A percentile compares a stretch with the other conserved stretches of the same genome.
Conservation (phyloP, 2,797 vertebrate genomes). For the Falco berigora region DNA sequence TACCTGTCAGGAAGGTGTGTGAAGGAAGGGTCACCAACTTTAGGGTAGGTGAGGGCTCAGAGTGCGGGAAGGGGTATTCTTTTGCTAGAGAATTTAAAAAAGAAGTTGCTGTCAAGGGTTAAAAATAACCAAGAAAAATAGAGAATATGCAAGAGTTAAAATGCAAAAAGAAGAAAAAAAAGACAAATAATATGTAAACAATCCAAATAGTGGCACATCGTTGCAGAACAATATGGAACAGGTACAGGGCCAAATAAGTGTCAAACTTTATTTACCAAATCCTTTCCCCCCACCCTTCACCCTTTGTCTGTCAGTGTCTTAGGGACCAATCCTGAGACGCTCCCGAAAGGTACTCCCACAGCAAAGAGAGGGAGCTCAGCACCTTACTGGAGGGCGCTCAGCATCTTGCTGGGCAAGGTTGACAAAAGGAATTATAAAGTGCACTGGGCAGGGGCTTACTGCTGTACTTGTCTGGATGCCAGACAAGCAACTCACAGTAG, state of each 20-base stretch:
- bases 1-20: constrained; percentile 57
- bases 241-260: not conserved
- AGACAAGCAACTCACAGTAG: not conserved
- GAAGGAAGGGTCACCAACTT: constrained; percentile 58
- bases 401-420: not conserved
- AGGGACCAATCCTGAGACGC: not conserved
- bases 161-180: not conserved
- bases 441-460: not conserved
- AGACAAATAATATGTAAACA: not conserved
- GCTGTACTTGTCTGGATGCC: not conserved
- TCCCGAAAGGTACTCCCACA: not conserved
- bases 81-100: constrained; percentile 60
- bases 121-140: constrained; percentile 44
- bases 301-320: constrained; percentile 7
- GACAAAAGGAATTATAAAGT: not conserved
- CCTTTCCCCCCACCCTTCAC: not conserved
- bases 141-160: constrained; percentile 42
- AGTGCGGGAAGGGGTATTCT: constrained; percentile 37
- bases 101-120: constrained; percentile 62
- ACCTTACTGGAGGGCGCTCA: not conserved
- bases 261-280: not conserved
- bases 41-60: constrained; percentile 60
- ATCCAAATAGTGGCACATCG: not conserved
- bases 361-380: not conserved
- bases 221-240: not conserved